Evolutionary conservation across 2,797 vertebrate species (phyloP).

Genomic region (Enteromius fasciolatus): DNA sequence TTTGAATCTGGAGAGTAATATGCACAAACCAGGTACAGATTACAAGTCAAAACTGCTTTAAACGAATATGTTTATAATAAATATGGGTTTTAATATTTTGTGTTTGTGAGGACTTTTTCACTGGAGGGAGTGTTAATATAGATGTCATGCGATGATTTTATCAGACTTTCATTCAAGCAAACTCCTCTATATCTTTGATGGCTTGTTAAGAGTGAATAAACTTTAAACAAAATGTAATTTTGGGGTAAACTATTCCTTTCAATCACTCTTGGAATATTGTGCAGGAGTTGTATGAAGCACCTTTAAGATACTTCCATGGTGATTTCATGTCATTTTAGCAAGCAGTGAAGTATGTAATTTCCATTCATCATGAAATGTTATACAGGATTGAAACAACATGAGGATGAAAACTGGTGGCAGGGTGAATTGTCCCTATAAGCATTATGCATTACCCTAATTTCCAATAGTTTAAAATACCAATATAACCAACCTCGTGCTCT

Average conservation of each 20-base stretch:
- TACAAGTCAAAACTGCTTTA: background rate
- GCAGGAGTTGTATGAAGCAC: background rate
- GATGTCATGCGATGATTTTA: background rate
- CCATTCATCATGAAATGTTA: background rate
- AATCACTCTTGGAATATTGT: background rate
- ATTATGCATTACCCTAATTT: background rate
- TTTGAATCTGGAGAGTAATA: background rate
- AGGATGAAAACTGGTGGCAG: background rate
- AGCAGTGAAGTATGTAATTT: background rate
- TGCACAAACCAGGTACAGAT: background rate
- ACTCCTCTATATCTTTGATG: background rate
- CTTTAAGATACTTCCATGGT: background rate
- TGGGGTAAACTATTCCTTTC: background rate
- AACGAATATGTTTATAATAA: background rate
- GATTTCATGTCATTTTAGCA: background rate
- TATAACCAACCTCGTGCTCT: constrained; percentile 2
- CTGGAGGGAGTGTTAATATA: background rate
- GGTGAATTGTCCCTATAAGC: background rate
- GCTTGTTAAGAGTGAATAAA: background rate
- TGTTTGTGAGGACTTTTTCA: background rate
- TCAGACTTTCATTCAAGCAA: background rate
- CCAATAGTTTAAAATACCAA: constrained; percentile 3
- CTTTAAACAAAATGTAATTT: background rate
- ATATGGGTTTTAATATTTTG: background rate
- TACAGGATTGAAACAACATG: background rate